Base-by-base conservation (phyloP, 2,113 vertebrate species). In the Sinocyclocheilus grahami region DNA sequence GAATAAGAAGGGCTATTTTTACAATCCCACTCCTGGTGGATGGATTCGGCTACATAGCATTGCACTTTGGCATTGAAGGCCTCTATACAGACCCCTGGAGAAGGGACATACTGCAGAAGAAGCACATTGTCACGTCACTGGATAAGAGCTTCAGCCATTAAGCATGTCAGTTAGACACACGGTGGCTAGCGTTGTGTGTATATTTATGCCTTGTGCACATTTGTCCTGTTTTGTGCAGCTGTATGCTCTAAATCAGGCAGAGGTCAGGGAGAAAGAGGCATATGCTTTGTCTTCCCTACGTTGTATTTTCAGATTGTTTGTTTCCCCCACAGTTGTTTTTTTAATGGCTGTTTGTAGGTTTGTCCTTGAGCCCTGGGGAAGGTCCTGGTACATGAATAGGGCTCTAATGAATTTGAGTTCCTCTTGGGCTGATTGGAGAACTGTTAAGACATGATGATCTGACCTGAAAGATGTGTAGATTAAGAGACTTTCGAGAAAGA, bases 301-400 rank as follows among this genome's bases (percentile, higher is more conserved):
- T 77, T 53, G 84, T 33, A 78, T 86, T 86, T 77, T 55, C 62
- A 85, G 53, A 77, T 65, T 77, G 37, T 65, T 85, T 85, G 39
- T 75, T 85, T 72, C n/a, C 33, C 30, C 30, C 30, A 30, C 69
- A 60, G 69, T 53, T 20, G 37, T 39, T 58, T 37, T 51, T 62
- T 62, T 37, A 51, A 53, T 60, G 60, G 83, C 39, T 76, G 72
- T 51, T 27, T 48, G 74, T 76, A n/a, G 1, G 5, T 20, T 76
- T 30, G 71, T 48, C 72, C 72, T 86, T 86, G 69, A 42, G 78
- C 83, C 80, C 48, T 75, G 55, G 65, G 77, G 55, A 86, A 86
- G 78, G 77, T 81, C 39, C 30, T 76, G 7, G 53, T 16, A 33
- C 60, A 78, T 55, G 60, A 83, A 83, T 42, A 24, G 37, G 24